Base-by-base conservation (phyloP, 2,888 invertebrate genomes). In the Chrysomela aeneicollis region DNA sequence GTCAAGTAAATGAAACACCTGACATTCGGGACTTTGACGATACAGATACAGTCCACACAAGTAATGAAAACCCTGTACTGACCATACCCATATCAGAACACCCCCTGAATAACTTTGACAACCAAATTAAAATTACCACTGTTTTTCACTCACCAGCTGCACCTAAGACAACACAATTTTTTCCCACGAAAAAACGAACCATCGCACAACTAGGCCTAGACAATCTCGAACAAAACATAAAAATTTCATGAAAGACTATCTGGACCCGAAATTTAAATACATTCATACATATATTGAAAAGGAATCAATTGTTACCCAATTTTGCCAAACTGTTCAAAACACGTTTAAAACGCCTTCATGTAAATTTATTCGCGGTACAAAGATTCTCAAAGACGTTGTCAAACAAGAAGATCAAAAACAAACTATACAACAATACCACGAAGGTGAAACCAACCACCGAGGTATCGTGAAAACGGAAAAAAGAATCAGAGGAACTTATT, bases 381-480 rank as follows among this genome's bases (percentile, higher is more conserved):
- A 53, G 12, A 35, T 30, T 1, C 35, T 53, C 15, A 53, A 53
- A 53, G 15, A 53, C n/a, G 53, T 53, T 6, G 3, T 53, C 35
- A 35, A 6, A 17, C 5, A 17, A 3, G 53, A 53, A 2, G 35
- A 53, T 10, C 53, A 53, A 35, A 12, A 53, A 32, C 12, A 35
- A 10, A 15, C 32, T 18, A 32, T 53, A 3, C 15, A 32, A 32
- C 30, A 35, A 53, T 32, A 53, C 19, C 32, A 53, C 53, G 18
- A 32, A 15, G 53, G 53, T 17, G 32, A 52, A 52, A 52, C 52
- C n/a, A 52, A 50, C 15, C 52, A 52, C 12, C n/a, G 26, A 30
- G 26, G 52, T 17, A 53, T 53, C 17, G 53, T 32, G 18, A 17
- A 53, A 35, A 53, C 53, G 4, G 35, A 32, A 32, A 32, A 32